Percentiles rank a stretch among this genome's conserved stretches.
These are phyloP conservation scores for Aphodius granarius DNA, from an alignment of 2,888 invertebrate genomes.

Conservation along the genomic window DNA sequence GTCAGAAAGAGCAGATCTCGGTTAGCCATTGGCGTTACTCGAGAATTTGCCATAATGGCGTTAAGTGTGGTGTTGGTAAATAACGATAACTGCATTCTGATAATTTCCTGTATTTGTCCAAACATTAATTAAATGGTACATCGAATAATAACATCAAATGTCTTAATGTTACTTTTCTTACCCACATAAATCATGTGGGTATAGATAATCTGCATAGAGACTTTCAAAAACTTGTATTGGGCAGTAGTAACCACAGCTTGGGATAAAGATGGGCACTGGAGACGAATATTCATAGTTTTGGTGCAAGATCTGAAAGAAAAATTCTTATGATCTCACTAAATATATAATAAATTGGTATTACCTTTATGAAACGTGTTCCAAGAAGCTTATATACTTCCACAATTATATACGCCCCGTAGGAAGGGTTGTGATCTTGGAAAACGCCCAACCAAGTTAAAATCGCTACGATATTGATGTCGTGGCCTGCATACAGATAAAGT, in stretches of 20 bases:
- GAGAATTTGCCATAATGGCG: too few species aligned
- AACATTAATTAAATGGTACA: too few species aligned
- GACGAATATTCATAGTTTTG: conserved; percentile 55
- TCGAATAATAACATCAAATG: background rate
- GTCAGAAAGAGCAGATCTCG: too few species aligned
- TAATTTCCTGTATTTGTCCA: too few species aligned
- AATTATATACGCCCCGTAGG: conserved; percentile 39
- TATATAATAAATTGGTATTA: background rate
- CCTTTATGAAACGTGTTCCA: conserved; percentile 46
- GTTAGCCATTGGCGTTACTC: too few species aligned
- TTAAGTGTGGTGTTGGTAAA: too few species aligned
- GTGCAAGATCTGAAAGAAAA: conserved; percentile 35
- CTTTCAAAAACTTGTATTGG: conserved; percentile 57
- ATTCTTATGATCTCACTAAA: background rate
- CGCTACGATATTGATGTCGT: conserved; percentile 58
- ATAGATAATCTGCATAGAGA: conserved; percentile 34
- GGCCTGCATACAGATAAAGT: conserved; percentile 52
- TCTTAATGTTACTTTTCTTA: background rate
- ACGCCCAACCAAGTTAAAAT: conserved; percentile 54
- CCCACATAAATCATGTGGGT: background rate
- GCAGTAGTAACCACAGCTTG: conserved; percentile 60
- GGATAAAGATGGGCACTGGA: conserved; percentile 57
- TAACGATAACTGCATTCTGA: too few species aligned
- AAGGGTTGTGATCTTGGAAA: conserved; percentile 49
- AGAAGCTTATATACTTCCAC: conserved; percentile 38